Evolutionary conservation across 92 coral and sea anemone genomes (phyloP).

Genomic region (Bergia sp.): DNA sequence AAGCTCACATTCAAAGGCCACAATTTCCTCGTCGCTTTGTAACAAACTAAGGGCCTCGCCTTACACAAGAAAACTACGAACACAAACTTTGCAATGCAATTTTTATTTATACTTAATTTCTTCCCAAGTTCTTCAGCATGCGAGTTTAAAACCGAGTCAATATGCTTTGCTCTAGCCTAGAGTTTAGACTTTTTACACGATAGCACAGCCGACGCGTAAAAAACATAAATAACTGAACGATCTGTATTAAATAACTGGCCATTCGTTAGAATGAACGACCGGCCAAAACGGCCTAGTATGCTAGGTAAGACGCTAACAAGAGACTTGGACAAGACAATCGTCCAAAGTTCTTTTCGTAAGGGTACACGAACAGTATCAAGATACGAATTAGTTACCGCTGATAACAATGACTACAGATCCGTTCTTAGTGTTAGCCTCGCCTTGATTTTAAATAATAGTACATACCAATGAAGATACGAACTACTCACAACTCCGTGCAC

Average conservation of each 20-base stretch:
- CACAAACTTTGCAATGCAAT: background rate
- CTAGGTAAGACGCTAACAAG: background rate
- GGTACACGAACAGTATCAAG: background rate
- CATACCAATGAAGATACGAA: too few relatives aligned
- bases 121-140: background rate
- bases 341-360: background rate
- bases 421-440: too few relatives aligned
- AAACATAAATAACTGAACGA: conserved; percentile 18
- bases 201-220: background rate
- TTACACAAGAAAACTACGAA: background rate
- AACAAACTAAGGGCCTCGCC: background rate
- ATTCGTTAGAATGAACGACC: background rate
- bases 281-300: background rate
- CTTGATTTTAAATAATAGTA: too few relatives aligned
- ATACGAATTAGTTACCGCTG: background rate
- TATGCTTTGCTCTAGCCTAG: background rate
- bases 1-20: too few relatives aligned
- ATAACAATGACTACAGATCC: too few relatives aligned
- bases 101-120: conserved; percentile 39
- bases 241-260: conserved; percentile 34
- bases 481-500: too few relatives aligned
- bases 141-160: background rate
- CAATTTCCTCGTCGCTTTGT: too few relatives aligned
- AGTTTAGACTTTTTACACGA: background rate
- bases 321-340: background rate